Conservation (phyloP, 2,888 invertebrate species). For the Drosophila hawaiiensis region DNA sequence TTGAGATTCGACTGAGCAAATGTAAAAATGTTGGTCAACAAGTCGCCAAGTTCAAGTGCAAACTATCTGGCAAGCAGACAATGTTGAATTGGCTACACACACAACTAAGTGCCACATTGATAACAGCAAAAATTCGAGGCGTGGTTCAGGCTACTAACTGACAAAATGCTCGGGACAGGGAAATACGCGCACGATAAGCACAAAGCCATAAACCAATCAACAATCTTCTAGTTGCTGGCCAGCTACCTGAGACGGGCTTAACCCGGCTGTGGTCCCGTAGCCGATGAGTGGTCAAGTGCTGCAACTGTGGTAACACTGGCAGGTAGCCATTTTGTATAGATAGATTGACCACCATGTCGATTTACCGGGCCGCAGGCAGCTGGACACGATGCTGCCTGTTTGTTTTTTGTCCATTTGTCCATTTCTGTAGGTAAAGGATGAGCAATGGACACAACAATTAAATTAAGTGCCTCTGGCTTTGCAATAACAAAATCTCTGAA, state of each 20-base stretch:
- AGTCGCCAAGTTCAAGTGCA: slow-evolving; percentile 24
- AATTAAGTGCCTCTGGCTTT: slow-evolving; percentile 43
- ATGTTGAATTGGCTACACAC: slow-evolving; percentile 7
- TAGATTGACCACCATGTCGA: slow-evolving; percentile 2
- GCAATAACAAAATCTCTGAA: slow-evolving; percentile 6
- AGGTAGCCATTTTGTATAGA: slow-evolving; percentile 38
- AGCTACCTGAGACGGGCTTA: slow-evolving; percentile 27
- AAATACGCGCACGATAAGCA: slow-evolving; percentile 12
- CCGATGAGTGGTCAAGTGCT: slow-evolving; percentile 32
- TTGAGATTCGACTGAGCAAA: slow-evolving; percentile 12
- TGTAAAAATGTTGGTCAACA: not conserved
- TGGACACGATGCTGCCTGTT: slow-evolving; percentile 51
- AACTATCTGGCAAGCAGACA: slow-evolving; percentile 31
- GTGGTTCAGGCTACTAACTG: not conserved
- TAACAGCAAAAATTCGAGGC: slow-evolving; percentile 5
- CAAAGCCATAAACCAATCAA: slow-evolving; percentile 31
- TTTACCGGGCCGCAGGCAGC: slow-evolving; percentile 1
- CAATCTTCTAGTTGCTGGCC: not conserved
- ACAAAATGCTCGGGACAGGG: not conserved
- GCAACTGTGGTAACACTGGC: slow-evolving; percentile 3
- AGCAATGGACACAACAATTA: slow-evolving; percentile 26
- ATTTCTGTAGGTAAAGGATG: slow-evolving; percentile 15
- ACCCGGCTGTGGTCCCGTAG: not conserved
- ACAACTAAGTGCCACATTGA: slow-evolving; percentile 25
- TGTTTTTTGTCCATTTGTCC: not conserved